These are phyloP conservation scores for Cherax quadricarinatus DNA, from an alignment of 1,140 invertebrate species.

Conservation along the genomic window DNA sequence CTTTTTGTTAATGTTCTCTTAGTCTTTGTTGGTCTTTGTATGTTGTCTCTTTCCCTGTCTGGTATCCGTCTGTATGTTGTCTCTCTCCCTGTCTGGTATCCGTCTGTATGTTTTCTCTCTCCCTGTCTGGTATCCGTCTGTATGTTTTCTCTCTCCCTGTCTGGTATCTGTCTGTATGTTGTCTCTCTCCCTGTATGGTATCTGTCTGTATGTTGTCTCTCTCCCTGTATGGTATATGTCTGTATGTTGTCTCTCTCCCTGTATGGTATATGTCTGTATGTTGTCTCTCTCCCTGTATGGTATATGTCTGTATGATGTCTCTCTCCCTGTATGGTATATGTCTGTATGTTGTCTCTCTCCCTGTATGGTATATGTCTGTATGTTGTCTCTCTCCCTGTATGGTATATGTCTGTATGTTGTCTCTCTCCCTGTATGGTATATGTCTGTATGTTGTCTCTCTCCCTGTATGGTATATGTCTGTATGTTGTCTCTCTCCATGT, in stretches of 20 bases:
- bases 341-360: neutral
- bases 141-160: neutral
- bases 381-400: neutral
- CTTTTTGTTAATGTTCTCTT: too few relatives aligned
- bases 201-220: neutral
- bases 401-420: neutral
- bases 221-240: neutral
- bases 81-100: neutral
- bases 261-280: neutral
- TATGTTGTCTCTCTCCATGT: neutral
- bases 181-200: neutral
- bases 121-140: neutral
- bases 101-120: neutral
- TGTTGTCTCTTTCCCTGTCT: too few relatives aligned
- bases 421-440: neutral
- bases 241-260: neutral
- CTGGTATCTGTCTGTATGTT: neutral
- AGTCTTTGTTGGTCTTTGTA: too few relatives aligned
- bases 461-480: neutral
- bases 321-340: neutral
- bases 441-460: neutral
- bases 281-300: neutral
- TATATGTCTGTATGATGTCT: neutral
- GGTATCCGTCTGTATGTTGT: neutral
- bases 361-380: neutral